phyloP scores from a whole-genome alignment of 2,888 invertebrate species.

The Lysandra coridon region DNA sequence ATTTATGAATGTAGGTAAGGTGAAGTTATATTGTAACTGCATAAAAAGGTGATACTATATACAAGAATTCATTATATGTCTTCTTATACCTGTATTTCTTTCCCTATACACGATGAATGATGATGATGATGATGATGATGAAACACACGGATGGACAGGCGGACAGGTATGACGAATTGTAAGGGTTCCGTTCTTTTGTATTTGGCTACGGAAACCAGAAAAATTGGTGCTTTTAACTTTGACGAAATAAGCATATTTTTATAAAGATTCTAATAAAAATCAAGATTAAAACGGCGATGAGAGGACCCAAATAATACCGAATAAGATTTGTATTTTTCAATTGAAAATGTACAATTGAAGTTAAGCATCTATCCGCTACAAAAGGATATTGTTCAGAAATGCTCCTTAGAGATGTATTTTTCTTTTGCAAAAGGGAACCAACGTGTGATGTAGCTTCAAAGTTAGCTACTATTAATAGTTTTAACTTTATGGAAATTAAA shows the following conservation, averaged over 20 bases:
- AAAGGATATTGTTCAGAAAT: background rate
- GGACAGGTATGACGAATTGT: too few species aligned
- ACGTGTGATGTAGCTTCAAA: background rate
- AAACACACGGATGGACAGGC: too few species aligned
- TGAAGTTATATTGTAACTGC: background rate
- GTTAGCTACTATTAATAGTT: background rate
- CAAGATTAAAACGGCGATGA: background rate
- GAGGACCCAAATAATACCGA: background rate
- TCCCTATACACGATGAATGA: too few species aligned
- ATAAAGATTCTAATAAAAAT: background rate
- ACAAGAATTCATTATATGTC: too few species aligned
- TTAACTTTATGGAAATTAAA: background rate
- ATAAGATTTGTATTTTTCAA: background rate
- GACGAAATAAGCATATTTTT: background rate
- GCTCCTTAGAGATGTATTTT: background rate
- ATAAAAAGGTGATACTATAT: too few species aligned
- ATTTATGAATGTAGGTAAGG: background rate
- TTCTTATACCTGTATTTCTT: too few species aligned
- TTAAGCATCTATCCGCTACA: background rate
- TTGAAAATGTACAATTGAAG: conserved; percentile 3
- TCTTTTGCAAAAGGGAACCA: background rate
- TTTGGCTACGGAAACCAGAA: too few species aligned
- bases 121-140: too few species aligned
- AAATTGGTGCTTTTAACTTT: background rate
- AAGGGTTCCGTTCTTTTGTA: too few species aligned